These are phyloP conservation scores for Masnerella sp. DNA, from an alignment of 2,888 invertebrate genomes.

Conservation along the genomic window DNA sequence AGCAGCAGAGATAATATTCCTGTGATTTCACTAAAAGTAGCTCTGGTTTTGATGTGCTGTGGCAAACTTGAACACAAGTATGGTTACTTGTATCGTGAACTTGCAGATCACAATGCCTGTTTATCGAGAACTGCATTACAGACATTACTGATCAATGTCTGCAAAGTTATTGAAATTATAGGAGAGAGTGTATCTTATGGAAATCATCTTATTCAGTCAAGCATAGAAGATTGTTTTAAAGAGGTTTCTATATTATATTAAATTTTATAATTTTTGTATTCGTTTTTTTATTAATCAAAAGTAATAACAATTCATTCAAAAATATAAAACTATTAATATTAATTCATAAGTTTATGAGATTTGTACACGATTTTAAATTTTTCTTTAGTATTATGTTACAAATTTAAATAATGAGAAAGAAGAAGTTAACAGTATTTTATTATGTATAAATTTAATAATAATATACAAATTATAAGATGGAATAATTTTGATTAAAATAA, in stretches of 20 bases:
- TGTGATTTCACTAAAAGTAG: constrained; percentile 84
- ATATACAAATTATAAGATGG: no score
- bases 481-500: background rate
- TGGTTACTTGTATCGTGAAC: constrained; percentile 84
- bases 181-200: constrained; percentile 83
- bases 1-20: constrained; percentile 82
- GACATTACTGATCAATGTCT: constrained; percentile 82
- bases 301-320: background rate
- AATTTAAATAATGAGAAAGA: no score
- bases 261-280: no score
- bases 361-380: constrained; percentile 2
- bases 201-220: constrained; percentile 81
- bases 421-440: no score
- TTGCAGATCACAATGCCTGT: constrained; percentile 87
- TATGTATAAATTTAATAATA: background rate
- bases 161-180: constrained; percentile 81
- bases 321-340: no score
- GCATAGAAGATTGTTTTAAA: constrained; percentile 86
- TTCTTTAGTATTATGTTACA: no score
- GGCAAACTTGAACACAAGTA: constrained; percentile 82
- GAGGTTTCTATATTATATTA: no score
- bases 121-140: constrained; percentile 83
- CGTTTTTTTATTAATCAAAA: no score
- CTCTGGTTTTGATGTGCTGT: constrained; percentile 83
- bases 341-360: constrained; percentile 1